Evolutionary conservation across 2,113 vertebrate species (phyloP).

Genomic region (Rhagologus leucostigma): DNA sequence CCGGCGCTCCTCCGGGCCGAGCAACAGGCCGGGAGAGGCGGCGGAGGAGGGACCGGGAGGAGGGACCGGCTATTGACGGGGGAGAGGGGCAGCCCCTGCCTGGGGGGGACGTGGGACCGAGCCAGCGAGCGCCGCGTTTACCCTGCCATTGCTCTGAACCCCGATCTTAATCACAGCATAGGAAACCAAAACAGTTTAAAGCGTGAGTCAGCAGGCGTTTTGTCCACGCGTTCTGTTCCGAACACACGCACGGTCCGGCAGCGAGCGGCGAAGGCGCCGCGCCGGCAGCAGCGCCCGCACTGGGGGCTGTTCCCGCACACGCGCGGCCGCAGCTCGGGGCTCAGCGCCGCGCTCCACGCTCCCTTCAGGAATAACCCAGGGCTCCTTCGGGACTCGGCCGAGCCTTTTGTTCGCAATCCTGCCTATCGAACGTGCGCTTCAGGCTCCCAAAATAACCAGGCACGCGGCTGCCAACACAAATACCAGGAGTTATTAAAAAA

Average conservation of each 20-base stretch:
- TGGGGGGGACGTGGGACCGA: neutral
- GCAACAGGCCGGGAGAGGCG: constrained; percentile 18
- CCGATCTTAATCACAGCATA: constrained; percentile 37
- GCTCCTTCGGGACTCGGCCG: neutral
- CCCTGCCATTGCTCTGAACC: neutral
- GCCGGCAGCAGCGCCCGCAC: neutral
- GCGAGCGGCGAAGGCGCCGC: neutral
- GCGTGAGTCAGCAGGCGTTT: constrained; percentile 53
- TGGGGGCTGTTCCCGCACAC: neutral
- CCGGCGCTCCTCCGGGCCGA: neutral
- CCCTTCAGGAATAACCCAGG: neutral
- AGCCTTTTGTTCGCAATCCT: constrained; percentile 64
- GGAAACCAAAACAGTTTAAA: constrained; percentile 51
- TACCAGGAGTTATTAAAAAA: neutral
- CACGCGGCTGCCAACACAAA: neutral
- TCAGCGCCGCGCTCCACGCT: neutral
- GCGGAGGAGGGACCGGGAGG: neutral
- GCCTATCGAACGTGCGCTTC: neutral
- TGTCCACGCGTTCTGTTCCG: neutral
- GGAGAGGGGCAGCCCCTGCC: neutral
- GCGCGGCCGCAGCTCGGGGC: neutral
- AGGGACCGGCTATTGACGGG: neutral
- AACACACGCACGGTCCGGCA: neutral
- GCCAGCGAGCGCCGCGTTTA: constrained; percentile 19
- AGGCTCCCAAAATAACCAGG: neutral